Evolutionary conservation across 2,113 vertebrate species (phyloP), one percentile per base, ranked within the genome.

Genomic region (Lichenostomus cassidix): DNA sequence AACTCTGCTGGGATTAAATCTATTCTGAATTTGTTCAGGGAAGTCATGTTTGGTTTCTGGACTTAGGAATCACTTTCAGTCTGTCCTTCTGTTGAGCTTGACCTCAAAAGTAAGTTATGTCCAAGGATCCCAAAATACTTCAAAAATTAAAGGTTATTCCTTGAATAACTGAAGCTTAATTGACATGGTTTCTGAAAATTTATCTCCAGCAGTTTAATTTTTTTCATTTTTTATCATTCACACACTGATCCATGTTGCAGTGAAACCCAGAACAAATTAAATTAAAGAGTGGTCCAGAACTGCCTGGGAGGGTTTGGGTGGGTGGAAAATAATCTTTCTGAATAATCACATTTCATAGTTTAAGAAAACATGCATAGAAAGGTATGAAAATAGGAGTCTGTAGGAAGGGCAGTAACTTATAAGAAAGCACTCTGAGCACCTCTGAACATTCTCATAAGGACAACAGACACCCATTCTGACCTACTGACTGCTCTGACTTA

Each of bases 11-110:
- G 58, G 83, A 91, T 67, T 92, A 90, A 55, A 96, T 92, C 64
- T 95, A 84, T 65, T 91, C 44, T 84, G 64, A 78, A 50, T 75
- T 84, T 82, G 37, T 89, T 81, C 69, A 42, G 44, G 50, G 87
- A 93, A 92, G 52, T 64, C 41, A 78, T 81, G 29, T 73, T 84
- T 90, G 14, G 84, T 92, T 94, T 85, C 70, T 68, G 67, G 77
- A 94, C 8, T 74, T 88, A 90, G n/a, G 46, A 96, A 96, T 68
- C 25, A 89, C 25, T 95, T 95, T 95, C 85, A 84, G 89, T 74
- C 52, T 83, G 89, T 50, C 90, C 29, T 69, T 96, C 63, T 42
- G n/a, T 60, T 77, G 33, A 94, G 39, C 29, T 78, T 93, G 82
- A 91, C 83, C 77, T 94, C 56, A 94, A 95, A 79, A 89, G 17